Conservation (phyloP, 2,888 invertebrate genomes). For the Exephanes ischioxanthus region DNA sequence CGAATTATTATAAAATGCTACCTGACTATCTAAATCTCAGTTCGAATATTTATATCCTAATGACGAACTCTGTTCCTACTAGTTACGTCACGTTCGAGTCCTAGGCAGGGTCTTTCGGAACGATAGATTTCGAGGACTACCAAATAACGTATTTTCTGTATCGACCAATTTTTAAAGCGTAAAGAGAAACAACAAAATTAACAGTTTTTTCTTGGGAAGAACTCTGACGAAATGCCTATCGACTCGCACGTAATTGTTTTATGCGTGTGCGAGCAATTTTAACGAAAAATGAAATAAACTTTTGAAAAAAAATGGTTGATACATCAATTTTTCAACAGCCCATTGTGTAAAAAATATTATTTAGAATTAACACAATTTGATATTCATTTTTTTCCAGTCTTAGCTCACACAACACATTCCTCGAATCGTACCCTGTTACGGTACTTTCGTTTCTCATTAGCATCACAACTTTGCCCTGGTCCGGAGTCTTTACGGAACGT, state of each 20-base stretch:
- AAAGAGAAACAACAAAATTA: slow-evolving; percentile 43
- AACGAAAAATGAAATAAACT: slow-evolving; percentile 31
- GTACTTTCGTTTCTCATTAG: slow-evolving; percentile 25
- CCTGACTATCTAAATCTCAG: slow-evolving; percentile 63
- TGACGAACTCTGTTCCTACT: slow-evolving; percentile 59
- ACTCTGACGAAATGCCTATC: slow-evolving; percentile 36
- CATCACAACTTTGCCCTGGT: slow-evolving; percentile 41
- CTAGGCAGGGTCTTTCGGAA: slow-evolving; percentile 44
- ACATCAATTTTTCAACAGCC: slow-evolving; percentile 43
- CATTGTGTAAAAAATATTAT: slow-evolving; percentile 46
- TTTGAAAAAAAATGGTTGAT: slow-evolving; percentile 38
- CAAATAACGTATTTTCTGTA: slow-evolving; percentile 49
- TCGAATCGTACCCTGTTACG: slow-evolving; percentile 36
- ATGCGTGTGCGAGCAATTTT: not conserved
- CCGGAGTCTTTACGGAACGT: slow-evolving; percentile 28
- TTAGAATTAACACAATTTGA: slow-evolving; percentile 48
- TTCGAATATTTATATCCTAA: slow-evolving; percentile 63
- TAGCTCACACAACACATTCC: slow-evolving; percentile 45
- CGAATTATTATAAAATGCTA: slow-evolving; percentile 72
- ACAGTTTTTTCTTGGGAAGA: slow-evolving; percentile 42
- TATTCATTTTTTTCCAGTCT: slow-evolving; percentile 56
- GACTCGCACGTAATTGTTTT: slow-evolving; percentile 26
- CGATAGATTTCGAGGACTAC: slow-evolving; percentile 53
- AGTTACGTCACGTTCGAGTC: slow-evolving; percentile 58
- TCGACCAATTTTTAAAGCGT: slow-evolving; percentile 44